phyloP scores from a whole-genome alignment of 2,888 invertebrate genomes.

The Pristionchus entomophagus region DNA sequence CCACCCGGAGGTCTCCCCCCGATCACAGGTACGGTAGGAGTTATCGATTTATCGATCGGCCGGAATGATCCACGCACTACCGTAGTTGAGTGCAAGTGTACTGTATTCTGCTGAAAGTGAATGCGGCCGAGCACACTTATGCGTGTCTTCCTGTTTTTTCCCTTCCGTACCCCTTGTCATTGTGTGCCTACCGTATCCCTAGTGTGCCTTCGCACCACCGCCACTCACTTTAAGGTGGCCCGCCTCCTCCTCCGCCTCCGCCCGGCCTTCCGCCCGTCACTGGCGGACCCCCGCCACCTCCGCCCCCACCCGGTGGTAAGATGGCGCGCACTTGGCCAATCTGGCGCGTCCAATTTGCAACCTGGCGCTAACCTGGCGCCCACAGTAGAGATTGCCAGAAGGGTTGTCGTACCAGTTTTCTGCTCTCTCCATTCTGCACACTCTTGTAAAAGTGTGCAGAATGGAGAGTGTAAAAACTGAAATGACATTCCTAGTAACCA shows the following conservation, averaged over 20 bases:
- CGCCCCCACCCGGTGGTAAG: constrained; percentile 65
- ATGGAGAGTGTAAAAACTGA: no score
- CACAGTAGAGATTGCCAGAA: not conserved
- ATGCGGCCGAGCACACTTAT: not conserved
- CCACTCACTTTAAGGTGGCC: constrained; percentile 77
- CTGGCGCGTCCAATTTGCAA: no score
- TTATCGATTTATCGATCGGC: not conserved
- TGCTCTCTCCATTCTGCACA: not conserved
- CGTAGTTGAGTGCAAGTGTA: not conserved
- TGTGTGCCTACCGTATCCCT: constrained; percentile 51
- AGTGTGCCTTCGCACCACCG: constrained; percentile 79
- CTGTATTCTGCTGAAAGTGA: not conserved
- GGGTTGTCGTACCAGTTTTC: not conserved
- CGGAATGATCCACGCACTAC: not conserved
- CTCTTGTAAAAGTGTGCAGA: not conserved
- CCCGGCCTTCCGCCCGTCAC: constrained; percentile 81
- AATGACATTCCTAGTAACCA: no score
- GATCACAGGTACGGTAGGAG: constrained; percentile 33
- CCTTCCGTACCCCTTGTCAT: not conserved
- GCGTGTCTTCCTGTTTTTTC: not conserved
- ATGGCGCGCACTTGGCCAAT: constrained; percentile 45
- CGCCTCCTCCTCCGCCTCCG: constrained; percentile 79
- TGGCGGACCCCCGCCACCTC: constrained; percentile 80
- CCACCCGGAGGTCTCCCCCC: constrained; percentile 65
- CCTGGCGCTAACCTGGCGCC: no score